Conservation (phyloP, 2,797 vertebrate genomes). For the Ispidina picta region DNA sequence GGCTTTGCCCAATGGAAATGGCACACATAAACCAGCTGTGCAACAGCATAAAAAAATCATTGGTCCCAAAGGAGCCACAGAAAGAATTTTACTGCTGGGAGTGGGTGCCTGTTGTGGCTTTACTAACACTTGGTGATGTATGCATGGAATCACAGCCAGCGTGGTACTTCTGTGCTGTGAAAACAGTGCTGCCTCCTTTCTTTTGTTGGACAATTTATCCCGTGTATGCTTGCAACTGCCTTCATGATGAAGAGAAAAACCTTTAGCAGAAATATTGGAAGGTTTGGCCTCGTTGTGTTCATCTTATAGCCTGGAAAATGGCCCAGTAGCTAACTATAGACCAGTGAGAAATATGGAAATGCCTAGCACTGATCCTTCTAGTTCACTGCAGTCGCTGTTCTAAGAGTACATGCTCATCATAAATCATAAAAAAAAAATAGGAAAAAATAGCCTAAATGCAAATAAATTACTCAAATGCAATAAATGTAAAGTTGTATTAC, state of each 20-base stretch:
- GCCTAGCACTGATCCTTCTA: background rate
- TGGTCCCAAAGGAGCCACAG: constrained; percentile 53
- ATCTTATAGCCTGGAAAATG: background rate
- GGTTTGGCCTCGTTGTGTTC: background rate
- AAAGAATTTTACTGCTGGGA: constrained; percentile 60
- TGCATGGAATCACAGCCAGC: constrained; percentile 63
- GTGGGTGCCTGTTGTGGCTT: constrained; percentile 71
- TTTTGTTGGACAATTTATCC: constrained; percentile 24
- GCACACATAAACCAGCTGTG: constrained; percentile 71
- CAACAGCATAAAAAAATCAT: constrained; percentile 65
- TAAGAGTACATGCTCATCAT: background rate
- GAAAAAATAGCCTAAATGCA: background rate
- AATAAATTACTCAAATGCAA: background rate
- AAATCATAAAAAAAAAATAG: background rate
- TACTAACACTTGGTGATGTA: constrained; percentile 62
- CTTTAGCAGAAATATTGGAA: background rate
- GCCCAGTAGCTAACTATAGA: background rate
- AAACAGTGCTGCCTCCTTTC: constrained; percentile 52
- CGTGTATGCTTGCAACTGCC: background rate
- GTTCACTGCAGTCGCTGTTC: background rate
- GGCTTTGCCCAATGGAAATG: constrained; percentile 53
- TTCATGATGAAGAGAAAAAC: background rate
- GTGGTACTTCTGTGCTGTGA: constrained; percentile 25
- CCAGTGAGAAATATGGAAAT: background rate
- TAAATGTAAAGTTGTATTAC: background rate